phyloP scores from a whole-genome alignment of 37 sponge, comb jelly and placozoan genomes.

The Diacarnus erythraeanus region DNA sequence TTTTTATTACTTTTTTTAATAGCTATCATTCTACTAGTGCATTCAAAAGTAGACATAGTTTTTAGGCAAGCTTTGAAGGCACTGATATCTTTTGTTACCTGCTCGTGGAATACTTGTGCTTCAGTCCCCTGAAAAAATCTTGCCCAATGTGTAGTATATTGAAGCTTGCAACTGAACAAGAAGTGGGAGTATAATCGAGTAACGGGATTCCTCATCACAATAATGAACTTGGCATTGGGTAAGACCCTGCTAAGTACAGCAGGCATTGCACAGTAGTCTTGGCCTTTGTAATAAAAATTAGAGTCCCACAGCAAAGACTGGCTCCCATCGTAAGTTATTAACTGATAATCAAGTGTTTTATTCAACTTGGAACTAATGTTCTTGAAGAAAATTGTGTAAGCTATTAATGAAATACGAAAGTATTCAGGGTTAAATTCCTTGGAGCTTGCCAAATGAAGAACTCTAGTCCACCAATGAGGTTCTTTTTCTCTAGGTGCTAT shows the following conservation, averaged over 20 bases:
- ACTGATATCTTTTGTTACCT: background rate
- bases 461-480: slow-evolving; percentile 55
- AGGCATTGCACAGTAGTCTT: slow-evolving; percentile 46
- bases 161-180: slow-evolving; percentile 17
- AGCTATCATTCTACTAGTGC: background rate
- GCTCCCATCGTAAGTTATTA: slow-evolving; percentile 50
- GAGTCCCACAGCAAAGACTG: slow-evolving; percentile 56
- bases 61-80: slow-evolving; percentile 7
- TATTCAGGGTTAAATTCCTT: background rate
- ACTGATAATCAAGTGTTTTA: background rate
- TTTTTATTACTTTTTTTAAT: background rate
- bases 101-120: slow-evolving; percentile 14
- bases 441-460: background rate
- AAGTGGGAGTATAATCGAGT: slow-evolving; percentile 35
- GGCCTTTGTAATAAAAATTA: slow-evolving; percentile 4
- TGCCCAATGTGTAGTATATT: slow-evolving; percentile 7
- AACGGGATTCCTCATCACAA: slow-evolving; percentile 55
- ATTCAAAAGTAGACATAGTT: slow-evolving; percentile 13
- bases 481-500: slow-evolving; percentile 14
- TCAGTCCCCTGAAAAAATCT: background rate
- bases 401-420: background rate
- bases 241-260: slow-evolving; percentile 36
- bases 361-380: background rate
- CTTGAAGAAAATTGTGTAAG: slow-evolving; percentile 10
- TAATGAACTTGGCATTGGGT: slow-evolving; percentile 58